Conservation (phyloP, 2,888 invertebrate genomes). For the Lithosia quadra region DNA sequence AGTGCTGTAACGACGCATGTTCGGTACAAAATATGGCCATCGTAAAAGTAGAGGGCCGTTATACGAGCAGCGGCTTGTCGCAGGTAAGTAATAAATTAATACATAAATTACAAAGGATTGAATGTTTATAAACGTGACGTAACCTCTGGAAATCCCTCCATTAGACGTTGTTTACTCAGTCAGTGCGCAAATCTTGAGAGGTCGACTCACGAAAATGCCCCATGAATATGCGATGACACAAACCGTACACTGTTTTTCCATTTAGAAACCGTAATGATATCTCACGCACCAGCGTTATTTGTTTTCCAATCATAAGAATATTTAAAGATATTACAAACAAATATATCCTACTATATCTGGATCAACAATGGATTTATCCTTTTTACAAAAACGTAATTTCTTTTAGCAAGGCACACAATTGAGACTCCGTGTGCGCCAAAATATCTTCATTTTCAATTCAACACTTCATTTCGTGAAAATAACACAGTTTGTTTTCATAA, state of each 20-base stretch:
- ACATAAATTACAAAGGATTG: constrained; percentile 69
- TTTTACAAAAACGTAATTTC: constrained; percentile 23
- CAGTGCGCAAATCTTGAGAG: constrained; percentile 84
- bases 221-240: constrained; percentile 87
- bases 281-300: constrained; percentile 78
- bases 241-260: constrained; percentile 86
- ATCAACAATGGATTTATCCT: constrained; percentile 16
- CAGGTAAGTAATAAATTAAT: constrained; percentile 61
- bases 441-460: constrained; percentile 65
- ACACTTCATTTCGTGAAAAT: constrained; percentile 66
- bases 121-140: constrained; percentile 77
- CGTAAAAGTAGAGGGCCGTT: constrained; percentile 46
- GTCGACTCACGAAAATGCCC: constrained; percentile 85
- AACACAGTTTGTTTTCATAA: constrained; percentile 64
- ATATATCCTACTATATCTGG: constrained; percentile 15
- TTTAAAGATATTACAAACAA: constrained; percentile 53
- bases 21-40: constrained; percentile 43
- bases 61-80: constrained; percentile 39
- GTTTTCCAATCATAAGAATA: constrained; percentile 75
- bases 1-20: constrained; percentile 33
- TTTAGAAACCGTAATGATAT: constrained; percentile 84
- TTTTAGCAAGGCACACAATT: constrained; percentile 16
- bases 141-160: constrained; percentile 82
- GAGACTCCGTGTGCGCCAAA: background rate
- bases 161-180: constrained; percentile 84